These are phyloP conservation scores for Lasioglossum oenotherae DNA, from an alignment of 2,888 invertebrate species.

Conservation along the genomic window DNA sequence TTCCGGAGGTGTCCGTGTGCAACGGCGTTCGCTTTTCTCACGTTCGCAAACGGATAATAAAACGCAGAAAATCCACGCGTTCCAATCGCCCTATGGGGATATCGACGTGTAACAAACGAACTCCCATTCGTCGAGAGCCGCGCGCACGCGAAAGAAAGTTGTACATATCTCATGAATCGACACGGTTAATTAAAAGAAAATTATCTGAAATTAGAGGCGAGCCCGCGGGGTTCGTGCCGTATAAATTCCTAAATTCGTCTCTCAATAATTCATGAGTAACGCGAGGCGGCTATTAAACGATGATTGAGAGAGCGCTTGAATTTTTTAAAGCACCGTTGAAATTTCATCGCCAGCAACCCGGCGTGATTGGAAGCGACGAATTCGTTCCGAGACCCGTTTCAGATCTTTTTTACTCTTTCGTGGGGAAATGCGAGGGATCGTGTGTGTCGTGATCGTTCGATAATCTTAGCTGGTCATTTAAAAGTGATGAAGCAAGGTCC, in stretches of 20 bases:
- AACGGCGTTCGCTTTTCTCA: not conserved
- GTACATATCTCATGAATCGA: not conserved
- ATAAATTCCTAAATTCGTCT: slow-evolving; percentile 28
- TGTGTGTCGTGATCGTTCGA: not conserved
- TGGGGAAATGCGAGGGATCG: not conserved
- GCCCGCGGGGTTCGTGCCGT: not conserved
- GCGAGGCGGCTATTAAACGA: slow-evolving; percentile 28
- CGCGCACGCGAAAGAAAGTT: not conserved
- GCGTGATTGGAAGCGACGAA: slow-evolving; percentile 21
- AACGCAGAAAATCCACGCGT: not conserved
- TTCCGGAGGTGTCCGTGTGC: not conserved
- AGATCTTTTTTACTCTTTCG: not conserved
- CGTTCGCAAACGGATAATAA: not conserved
- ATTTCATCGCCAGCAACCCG: slow-evolving; percentile 15
- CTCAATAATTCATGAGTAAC: slow-evolving; percentile 40
- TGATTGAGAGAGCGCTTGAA: slow-evolving; percentile 32
- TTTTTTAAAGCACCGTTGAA: slow-evolving; percentile 12
- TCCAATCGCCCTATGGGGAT: not conserved
- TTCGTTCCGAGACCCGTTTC: not conserved
- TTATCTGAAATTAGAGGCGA: not conserved
- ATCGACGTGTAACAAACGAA: not conserved
- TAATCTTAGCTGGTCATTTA: not conserved
- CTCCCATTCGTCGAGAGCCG: not conserved
- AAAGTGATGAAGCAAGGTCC: not conserved
- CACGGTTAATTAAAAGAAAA: slow-evolving; percentile 2